Evolutionary conservation across 2,113 vertebrate genomes (phyloP).

Genomic region (Blennius ocellaris): DNA sequence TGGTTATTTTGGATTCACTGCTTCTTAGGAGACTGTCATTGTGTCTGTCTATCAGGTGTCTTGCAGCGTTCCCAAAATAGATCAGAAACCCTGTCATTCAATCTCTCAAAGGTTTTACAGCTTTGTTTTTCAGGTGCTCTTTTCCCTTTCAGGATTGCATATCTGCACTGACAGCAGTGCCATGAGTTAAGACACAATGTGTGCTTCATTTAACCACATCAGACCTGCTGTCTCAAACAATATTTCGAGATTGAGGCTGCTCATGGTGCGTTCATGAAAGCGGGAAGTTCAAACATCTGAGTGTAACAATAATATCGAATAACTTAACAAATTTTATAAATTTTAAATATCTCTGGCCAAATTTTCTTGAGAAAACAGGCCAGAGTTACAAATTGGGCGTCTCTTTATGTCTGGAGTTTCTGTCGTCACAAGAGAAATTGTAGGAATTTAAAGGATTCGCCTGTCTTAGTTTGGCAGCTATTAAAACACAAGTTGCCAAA

Average conservation of each 20-base stretch:
- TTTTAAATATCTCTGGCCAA: too few species aligned
- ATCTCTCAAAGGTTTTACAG: background rate
- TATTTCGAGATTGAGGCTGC: background rate
- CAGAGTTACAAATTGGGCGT: too few species aligned
- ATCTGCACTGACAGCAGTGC: background rate
- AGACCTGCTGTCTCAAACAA: background rate
- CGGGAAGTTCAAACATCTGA: too few species aligned
- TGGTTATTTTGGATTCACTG: conserved; percentile 21
- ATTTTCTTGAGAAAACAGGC: too few species aligned
- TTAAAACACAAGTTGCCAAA: too few species aligned
- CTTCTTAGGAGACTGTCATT: conserved; percentile 6
- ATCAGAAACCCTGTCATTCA: conserved; percentile 1
- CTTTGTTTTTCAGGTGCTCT: background rate
- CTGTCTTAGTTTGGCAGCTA: too few species aligned
- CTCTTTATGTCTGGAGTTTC: too few species aligned
- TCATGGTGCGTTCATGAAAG: too few species aligned
- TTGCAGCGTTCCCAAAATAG: conserved; percentile 11
- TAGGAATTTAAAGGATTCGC: too few species aligned
- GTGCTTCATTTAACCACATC: background rate
- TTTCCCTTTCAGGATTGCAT: background rate
- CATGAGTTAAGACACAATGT: background rate
- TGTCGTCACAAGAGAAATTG: too few species aligned
- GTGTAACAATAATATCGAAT: too few species aligned
- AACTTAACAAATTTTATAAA: too few species aligned
- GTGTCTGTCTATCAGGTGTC: conserved; percentile 9